These are phyloP conservation scores for Tenualosa ilisha DNA, from an alignment of 2,797 vertebrate genomes.

Conservation along the genomic window DNA sequence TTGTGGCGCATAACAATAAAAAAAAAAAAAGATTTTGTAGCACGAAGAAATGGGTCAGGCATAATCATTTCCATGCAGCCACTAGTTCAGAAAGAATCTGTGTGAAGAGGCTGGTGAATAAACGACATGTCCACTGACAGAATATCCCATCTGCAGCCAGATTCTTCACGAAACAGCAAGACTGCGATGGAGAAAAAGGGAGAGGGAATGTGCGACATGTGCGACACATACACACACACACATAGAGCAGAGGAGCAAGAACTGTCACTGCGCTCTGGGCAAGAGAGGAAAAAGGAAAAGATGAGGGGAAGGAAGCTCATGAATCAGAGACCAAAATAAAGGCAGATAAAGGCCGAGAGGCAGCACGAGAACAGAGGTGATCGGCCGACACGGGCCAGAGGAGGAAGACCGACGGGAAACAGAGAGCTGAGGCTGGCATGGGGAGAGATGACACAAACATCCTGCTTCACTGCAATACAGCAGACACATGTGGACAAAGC, in stretches of 20 bases:
- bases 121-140: background rate
- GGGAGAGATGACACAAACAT: conserved; percentile 47
- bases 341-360: conserved; percentile 33
- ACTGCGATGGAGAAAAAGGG: background rate
- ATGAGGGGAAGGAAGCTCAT: conserved; percentile 28
- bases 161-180: background rate
- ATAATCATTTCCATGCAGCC: background rate
- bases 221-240: background rate
- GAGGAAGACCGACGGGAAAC: conserved; percentile 27
- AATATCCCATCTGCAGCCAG: background rate
- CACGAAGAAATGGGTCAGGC: background rate
- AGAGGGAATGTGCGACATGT: background rate
- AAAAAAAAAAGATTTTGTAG: background rate
- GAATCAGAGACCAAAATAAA: conserved; percentile 32
- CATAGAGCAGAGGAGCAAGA: background rate
- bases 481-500: background rate
- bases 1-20: background rate
- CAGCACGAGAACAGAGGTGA: conserved; percentile 38
- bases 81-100: background rate
- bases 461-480: conserved; percentile 42
- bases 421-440: conserved; percentile 39
- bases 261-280: conserved; percentile 1
- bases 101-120: background rate
- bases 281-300: conserved; percentile 36
- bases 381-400: background rate